Evolutionary conservation across 2,113 vertebrate genomes (phyloP).

Genomic region (Apodemus sylvaticus): DNA sequence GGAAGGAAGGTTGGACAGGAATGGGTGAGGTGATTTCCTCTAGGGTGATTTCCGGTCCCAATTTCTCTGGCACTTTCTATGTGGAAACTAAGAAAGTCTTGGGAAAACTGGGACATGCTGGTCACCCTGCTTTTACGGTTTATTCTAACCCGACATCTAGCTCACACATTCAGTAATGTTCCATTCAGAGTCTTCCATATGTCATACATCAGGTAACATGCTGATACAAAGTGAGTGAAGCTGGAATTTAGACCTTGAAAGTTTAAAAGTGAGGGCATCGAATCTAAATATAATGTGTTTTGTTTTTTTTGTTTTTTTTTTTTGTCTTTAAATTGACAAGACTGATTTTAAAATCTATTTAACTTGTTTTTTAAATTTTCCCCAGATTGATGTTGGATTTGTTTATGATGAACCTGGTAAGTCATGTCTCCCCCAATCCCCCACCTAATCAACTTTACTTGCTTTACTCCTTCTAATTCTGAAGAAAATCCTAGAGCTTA

Average conservation of each 20-base stretch:
- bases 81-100: background rate
- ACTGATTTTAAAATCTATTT: slow-evolving; percentile 34
- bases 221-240: background rate
- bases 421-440: slow-evolving; percentile 67
- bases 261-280: background rate
- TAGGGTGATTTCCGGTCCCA: background rate
- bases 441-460: background rate
- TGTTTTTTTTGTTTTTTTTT: too few relatives aligned
- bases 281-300: slow-evolving; percentile 15
- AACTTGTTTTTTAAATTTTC: slow-evolving; percentile 60
- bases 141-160: background rate
- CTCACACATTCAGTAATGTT: background rate
- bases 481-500: slow-evolving; percentile 36
- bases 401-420: slow-evolving; percentile 96
- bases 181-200: background rate
- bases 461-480: slow-evolving; percentile 7
- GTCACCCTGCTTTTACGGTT: background rate
- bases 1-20: background rate
- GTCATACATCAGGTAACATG: background rate
- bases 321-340: slow-evolving; percentile 23
- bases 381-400: slow-evolving; percentile 94
- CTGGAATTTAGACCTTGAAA: background rate
- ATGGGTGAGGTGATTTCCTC: background rate
- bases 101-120: background rate
- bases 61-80: background rate